phyloP scores from a whole-genome alignment of 2,888 invertebrate genomes.

The Fragum fragum region DNA sequence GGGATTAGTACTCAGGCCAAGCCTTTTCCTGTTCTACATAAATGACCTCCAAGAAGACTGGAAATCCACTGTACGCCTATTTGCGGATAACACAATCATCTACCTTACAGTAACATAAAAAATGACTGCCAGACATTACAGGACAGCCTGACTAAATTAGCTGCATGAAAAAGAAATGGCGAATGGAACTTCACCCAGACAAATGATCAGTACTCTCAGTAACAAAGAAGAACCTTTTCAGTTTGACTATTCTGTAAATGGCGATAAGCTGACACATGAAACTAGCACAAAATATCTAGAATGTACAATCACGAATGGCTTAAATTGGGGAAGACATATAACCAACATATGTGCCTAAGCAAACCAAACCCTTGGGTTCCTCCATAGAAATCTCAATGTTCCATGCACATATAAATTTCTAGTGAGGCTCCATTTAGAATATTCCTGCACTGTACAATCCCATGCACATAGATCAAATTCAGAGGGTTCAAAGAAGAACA shows the following conservation, averaged over 20 bases:
- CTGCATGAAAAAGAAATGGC: constrained; percentile 47
- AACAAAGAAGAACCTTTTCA: constrained; percentile 33
- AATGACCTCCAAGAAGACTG: constrained; percentile 15
- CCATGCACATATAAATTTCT: constrained; percentile 20
- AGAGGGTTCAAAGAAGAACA: constrained; percentile 37
- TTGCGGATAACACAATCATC: constrained; percentile 47
- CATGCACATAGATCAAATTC: constrained; percentile 21
- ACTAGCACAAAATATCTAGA: constrained; percentile 42
- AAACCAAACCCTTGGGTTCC: constrained; percentile 35
- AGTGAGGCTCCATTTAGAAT: constrained; percentile 21
- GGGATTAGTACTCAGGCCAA: constrained; percentile 24
- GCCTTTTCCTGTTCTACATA: constrained; percentile 27
- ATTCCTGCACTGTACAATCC: constrained; percentile 20
- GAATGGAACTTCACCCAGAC: constrained; percentile 51
- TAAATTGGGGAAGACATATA: constrained; percentile 33
- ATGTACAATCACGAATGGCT: constrained; percentile 27
- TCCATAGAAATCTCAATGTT: constrained; percentile 29
- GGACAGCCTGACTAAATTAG: constrained; percentile 43
- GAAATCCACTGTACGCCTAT: constrained; percentile 12
- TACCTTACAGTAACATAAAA: constrained; percentile 38
- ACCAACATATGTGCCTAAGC: constrained; percentile 18
- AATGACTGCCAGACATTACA: constrained; percentile 32
- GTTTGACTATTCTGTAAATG: constrained; percentile 35
- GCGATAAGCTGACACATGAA: constrained; percentile 26
- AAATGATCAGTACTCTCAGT: constrained; percentile 47